Evolutionary conservation across 2,113 vertebrate species (phyloP).

Genomic region (Acinonyx jubatus): DNA sequence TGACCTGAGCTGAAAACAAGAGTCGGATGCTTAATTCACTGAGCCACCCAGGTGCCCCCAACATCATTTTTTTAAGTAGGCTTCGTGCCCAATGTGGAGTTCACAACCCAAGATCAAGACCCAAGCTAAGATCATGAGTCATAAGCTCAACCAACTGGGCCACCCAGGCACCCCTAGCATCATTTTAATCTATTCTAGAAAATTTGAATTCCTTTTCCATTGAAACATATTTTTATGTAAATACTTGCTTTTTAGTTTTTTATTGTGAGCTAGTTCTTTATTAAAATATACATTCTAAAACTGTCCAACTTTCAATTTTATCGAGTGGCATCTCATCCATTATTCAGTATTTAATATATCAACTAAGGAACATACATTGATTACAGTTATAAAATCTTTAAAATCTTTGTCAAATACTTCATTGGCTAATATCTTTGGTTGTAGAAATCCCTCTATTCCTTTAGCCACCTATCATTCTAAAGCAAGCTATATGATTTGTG

Average conservation of each 20-base stretch:
- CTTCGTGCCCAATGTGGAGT: too few relatives aligned
- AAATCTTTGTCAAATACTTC: neutral
- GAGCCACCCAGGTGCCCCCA: too few relatives aligned
- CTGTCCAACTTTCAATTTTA: neutral
- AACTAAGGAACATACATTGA: neutral
- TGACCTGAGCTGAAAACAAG: too few relatives aligned
- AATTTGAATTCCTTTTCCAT: neutral
- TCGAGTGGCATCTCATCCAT: neutral
- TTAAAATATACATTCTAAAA: neutral
- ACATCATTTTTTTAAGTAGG: too few relatives aligned
- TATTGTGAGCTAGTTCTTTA: neutral
- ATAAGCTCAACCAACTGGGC: neutral
- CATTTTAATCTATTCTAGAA: neutral
- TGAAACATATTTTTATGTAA: neutral
- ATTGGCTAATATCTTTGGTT: neutral
- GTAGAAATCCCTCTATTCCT: neutral
- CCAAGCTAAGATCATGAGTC: neutral
- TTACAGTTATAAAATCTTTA: neutral
- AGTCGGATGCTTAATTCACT: too few relatives aligned
- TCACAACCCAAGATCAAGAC: neutral
- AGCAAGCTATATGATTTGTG: neutral
- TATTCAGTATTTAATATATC: slow-evolving; percentile 16
- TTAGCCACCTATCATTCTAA: neutral
- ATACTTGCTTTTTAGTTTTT: neutral
- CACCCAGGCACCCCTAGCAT: neutral